Conservation (phyloP, 2,113 vertebrate species). For the Sakesphorus luctuosus region DNA sequence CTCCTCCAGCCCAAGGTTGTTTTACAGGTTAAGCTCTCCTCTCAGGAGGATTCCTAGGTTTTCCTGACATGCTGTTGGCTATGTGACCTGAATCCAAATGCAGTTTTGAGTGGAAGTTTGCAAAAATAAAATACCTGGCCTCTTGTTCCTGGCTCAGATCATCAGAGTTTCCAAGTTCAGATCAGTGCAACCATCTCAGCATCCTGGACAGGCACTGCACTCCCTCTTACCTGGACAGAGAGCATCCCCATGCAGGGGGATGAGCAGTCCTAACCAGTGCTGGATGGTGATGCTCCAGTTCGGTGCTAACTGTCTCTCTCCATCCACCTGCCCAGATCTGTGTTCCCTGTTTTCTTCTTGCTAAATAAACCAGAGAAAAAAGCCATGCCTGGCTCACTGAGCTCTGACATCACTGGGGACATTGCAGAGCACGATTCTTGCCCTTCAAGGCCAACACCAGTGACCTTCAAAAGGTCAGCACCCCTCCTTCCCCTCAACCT, state of each 20-base stretch:
- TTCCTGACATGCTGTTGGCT: conserved; percentile 17
- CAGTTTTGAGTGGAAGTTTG: background rate
- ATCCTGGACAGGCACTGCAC: background rate
- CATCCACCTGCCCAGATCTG: background rate
- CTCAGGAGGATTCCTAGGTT: conserved; percentile 16
- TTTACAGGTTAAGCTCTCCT: conserved; percentile 52
- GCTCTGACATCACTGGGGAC: background rate
- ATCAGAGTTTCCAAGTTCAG: background rate
- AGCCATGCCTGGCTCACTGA: background rate
- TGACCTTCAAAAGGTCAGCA: background rate
- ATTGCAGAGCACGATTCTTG: background rate
- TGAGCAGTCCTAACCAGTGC: background rate
- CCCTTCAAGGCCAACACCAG: background rate
- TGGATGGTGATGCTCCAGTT: background rate
- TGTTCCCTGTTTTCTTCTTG: background rate
- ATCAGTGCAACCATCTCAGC: background rate
- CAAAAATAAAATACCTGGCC: background rate
- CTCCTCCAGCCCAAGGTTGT: conserved; percentile 27
- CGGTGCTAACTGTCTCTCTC: background rate
- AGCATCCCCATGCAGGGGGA: background rate
- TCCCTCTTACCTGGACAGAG: background rate
- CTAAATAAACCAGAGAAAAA: background rate
- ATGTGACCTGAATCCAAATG: conserved; percentile 37
- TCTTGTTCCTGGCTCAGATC: background rate
- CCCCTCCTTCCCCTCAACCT: background rate